Percentiles rank a stretch among this genome's conserved stretches.
phyloP scores from a whole-genome alignment of 2,113 vertebrate species.

The Podarcis cretensis region DNA sequence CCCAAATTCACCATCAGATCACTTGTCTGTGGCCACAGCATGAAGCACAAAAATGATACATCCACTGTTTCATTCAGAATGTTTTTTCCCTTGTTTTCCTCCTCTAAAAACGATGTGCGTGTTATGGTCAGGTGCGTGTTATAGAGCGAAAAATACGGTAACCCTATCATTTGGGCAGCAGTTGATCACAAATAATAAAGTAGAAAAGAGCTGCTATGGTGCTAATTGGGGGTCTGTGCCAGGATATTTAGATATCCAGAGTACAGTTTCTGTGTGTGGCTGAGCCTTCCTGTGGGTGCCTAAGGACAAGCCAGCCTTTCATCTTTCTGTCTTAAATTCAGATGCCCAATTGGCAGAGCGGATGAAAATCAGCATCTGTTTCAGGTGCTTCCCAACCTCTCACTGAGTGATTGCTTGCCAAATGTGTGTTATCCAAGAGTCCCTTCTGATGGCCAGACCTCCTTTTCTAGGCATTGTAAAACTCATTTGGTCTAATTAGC shows the following conservation, averaged over 20 bases:
- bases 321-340: neutral
- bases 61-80: too few relatives aligned
- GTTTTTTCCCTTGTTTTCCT: too few relatives aligned
- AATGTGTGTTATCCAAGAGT: neutral
- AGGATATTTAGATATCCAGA: neutral
- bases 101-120: too few relatives aligned
- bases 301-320: neutral
- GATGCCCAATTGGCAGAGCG: neutral
- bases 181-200: neutral
- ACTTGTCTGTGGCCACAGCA: too few relatives aligned
- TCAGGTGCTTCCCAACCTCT: neutral
- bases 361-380: neutral
- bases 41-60: too few relatives aligned
- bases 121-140: too few relatives aligned
- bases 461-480: neutral
- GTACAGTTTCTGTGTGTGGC: neutral
- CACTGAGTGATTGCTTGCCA: neutral
- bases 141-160: too few relatives aligned
- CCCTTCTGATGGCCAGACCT: neutral
- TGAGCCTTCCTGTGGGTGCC: neutral
- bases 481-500: constrained; percentile 11
- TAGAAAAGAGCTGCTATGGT: neutral
- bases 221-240: neutral
- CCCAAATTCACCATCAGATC: too few relatives aligned
- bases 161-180: neutral